These are phyloP conservation scores for Tiphia femorata DNA, from an alignment of 2,888 invertebrate genomes.

Conservation along the genomic window DNA sequence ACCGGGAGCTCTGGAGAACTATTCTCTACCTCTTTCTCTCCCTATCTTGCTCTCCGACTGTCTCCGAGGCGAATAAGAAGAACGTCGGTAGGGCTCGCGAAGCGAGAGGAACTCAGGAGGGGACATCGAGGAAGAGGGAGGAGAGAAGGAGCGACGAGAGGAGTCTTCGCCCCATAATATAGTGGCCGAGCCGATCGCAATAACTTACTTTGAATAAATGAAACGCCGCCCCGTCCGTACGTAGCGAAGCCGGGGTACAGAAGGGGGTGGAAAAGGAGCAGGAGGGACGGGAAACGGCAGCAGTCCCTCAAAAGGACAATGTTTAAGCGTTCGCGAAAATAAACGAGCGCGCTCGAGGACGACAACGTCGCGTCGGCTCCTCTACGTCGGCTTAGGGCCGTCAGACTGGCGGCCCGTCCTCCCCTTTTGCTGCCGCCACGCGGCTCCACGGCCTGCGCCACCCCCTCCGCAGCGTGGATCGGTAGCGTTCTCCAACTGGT, in stretches of 20 bases:
- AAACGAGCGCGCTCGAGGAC: constrained; percentile 41
- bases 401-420: constrained; percentile 27
- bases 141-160: constrained; percentile 36
- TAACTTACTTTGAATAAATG: constrained; percentile 67
- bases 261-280: no score
- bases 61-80: neutral
- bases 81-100: no score
- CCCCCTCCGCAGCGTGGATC: no score
- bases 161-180: constrained; percentile 59
- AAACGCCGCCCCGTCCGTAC: constrained; percentile 59
- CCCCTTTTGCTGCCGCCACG: neutral
- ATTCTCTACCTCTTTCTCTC: constrained; percentile 14
- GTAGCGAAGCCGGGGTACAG: constrained; percentile 58
- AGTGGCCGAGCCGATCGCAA: constrained; percentile 62
- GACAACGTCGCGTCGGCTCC: constrained; percentile 25
- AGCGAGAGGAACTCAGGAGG: no score
- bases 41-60: neutral
- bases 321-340: constrained; percentile 57
- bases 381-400: constrained; percentile 22
- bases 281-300: constrained; percentile 45
- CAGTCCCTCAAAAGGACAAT: constrained; percentile 59
- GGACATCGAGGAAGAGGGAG: constrained; percentile 15
- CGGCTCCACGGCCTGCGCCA: no score
- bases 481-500: no score
- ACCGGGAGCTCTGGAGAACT: constrained; percentile 37